These are phyloP conservation scores for Rhingia rostrata DNA, from an alignment of 2,888 invertebrate genomes.

Conservation along the genomic window DNA sequence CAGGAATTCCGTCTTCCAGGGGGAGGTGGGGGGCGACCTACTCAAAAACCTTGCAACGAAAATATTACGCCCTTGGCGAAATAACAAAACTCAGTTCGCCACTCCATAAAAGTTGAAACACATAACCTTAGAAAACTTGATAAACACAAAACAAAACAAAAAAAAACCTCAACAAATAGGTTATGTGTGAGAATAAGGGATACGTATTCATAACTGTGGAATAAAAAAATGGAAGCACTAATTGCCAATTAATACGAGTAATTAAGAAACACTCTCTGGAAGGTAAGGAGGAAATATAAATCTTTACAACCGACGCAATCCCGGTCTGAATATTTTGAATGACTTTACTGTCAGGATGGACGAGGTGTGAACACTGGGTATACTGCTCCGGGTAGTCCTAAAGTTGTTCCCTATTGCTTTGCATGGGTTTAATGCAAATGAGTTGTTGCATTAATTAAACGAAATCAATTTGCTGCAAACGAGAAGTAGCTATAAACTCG, in stretches of 20 bases:
- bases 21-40: too few relatives aligned
- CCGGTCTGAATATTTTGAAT: conserved; percentile 29
- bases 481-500: conserved; percentile 20
- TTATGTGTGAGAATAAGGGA: neutral
- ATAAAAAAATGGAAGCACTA: neutral
- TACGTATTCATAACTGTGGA: neutral
- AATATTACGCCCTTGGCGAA: conserved; percentile 18
- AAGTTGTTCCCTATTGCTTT: conserved; percentile 21
- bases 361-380: conserved; percentile 46
- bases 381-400: conserved; percentile 4
- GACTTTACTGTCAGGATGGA: conserved; percentile 42
- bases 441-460: conserved; percentile 57
- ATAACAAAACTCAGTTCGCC: conserved; percentile 17
- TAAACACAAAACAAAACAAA: conserved; percentile 19
- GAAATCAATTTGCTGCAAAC: conserved; percentile 56
- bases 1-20: conserved; percentile 20
- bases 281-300: conserved; percentile 38
- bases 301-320: conserved; percentile 12
- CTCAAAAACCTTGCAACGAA: conserved; percentile 14
- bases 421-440: conserved; percentile 51
- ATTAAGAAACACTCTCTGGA: conserved; percentile 39
- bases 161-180: conserved; percentile 5
- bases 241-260: conserved; percentile 27
- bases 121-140: conserved; percentile 22
- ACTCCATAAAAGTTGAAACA: conserved; percentile 13